Conservation (phyloP, 1,140 invertebrate genomes). For the Drosophila funebris region DNA sequence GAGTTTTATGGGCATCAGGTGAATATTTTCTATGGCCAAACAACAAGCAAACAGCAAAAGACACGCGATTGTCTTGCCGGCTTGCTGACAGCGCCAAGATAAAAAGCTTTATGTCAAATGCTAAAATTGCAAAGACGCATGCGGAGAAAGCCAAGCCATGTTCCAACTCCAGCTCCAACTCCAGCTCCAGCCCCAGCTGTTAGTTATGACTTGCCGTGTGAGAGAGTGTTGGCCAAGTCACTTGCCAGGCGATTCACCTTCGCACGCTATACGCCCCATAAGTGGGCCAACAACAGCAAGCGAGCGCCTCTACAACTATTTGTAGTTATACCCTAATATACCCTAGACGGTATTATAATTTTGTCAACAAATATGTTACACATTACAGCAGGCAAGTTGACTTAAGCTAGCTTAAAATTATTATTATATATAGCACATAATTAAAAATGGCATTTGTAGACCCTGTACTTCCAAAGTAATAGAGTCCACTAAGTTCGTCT, state of each 20-base stretch:
- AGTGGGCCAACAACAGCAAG: conserved; percentile 57
- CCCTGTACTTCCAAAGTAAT: too few species aligned
- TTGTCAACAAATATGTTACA: too few species aligned
- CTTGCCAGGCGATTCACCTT: conserved; percentile 52
- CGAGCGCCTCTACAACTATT: background rate
- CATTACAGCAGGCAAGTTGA: too few species aligned
- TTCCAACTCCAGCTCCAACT: background rate
- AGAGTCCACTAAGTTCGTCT: too few species aligned
- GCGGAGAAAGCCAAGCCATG: conserved; percentile 61
- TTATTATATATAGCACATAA: too few species aligned
- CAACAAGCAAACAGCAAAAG: conserved; percentile 60
- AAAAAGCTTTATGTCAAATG: conserved; percentile 82
- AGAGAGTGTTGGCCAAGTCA: conserved; percentile 29
- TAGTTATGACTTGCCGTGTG: conserved; percentile 15
- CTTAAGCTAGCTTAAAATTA: too few species aligned
- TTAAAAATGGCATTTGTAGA: too few species aligned
- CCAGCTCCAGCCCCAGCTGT: conserved; percentile 1
- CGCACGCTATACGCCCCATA: conserved; percentile 36
- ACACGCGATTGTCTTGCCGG: conserved; percentile 68
- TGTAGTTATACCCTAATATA: background rate
- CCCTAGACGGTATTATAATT: background rate
- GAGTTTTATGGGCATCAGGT: conserved; percentile 71
- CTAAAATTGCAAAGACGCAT: conserved; percentile 61
- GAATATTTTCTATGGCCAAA: too few species aligned
- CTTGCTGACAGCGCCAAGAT: conserved; percentile 69